Conservation (phyloP, 2,888 invertebrate genomes). For the Drepana falcataria region DNA sequence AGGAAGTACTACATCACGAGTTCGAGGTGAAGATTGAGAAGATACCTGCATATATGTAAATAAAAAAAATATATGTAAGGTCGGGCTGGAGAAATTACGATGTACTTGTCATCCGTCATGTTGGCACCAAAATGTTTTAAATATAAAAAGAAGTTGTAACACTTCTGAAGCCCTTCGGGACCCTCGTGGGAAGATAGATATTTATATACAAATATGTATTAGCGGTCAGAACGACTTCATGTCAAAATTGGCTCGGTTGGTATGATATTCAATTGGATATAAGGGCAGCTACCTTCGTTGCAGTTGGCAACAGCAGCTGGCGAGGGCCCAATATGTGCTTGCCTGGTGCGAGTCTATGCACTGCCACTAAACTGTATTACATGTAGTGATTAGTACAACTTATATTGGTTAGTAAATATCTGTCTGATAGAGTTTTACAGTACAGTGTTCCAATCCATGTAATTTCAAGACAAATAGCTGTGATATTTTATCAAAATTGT, state of each 20-base stretch:
- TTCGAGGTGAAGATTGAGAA: no score
- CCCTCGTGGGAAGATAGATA: no score
- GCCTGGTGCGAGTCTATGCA: conserved; percentile 32
- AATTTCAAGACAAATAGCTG: not conserved
- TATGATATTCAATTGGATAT: conserved; percentile 37
- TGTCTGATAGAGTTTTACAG: no score
- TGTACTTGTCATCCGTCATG: no score
- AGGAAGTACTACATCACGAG: no score
- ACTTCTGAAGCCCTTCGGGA: no score
- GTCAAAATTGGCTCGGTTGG: conserved; percentile 34
- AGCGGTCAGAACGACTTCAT: conserved; percentile 19
- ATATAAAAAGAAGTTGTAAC: no score
- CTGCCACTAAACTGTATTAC: conserved; percentile 37
- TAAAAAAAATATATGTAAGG: no score
- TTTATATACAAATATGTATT: not conserved
- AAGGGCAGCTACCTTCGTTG: conserved; percentile 51
- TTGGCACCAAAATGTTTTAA: no score
- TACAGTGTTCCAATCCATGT: no score
- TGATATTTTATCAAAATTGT: conserved; percentile 14
- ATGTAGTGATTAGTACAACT: conserved; percentile 9
- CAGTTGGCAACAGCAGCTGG: conserved; percentile 57
- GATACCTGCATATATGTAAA: no score
- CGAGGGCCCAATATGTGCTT: conserved; percentile 56
- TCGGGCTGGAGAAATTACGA: no score
- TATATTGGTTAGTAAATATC: conserved; percentile 29